Evolutionary conservation across 2,888 invertebrate genomes (phyloP), one percentile per base, ranked within the genome.

Genomic region (Melieria omissa): DNA sequence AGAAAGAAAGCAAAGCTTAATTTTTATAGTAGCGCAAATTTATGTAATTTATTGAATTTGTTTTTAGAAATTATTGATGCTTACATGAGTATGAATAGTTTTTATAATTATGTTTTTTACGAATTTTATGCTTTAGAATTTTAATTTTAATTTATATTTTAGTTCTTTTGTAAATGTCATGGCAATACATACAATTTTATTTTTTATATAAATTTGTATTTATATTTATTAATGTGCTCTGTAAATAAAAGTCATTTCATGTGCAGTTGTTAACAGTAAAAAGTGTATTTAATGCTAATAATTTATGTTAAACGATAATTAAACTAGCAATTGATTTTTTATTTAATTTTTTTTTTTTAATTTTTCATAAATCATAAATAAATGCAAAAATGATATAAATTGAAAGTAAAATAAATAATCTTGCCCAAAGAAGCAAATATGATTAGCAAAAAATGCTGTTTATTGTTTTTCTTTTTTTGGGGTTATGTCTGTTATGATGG

Each of bases 341-440:
- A 29, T 29, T 29, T 29, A 29, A 29, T 29, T 29, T 29, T 29
- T 16, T 29, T 16, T 74, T 61, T 70, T 62, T 70, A 55, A 52
- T 63, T 52, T 66, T 63, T 29, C 16, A 29, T 61, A 58, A 42
- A 58, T 42, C 49, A 67, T 61, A 49, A 10, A 52, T 60, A 49
- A 69, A 68, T 44, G 9, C 14, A 67, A 68, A 70, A 72, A 73
- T 57, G 64, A 72, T 66, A 65, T 62, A 47, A 75, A 65, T 65
- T 29, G 46, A 64, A 57, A 58, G 49, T 65, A 49, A 58, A 60
- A 65, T 54, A 52, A 70, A 70, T 71, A 77, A 79, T 84, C 85
- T 84, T 84, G 85, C 84, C 84, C 84, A 84, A 84, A 84, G 84
- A 84, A 82, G 77, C 83, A 82, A 77, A 76, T 78, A 78, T 80